Conservation (phyloP, 2,113 vertebrate genomes). For the Muscicapa adusta region DNA sequence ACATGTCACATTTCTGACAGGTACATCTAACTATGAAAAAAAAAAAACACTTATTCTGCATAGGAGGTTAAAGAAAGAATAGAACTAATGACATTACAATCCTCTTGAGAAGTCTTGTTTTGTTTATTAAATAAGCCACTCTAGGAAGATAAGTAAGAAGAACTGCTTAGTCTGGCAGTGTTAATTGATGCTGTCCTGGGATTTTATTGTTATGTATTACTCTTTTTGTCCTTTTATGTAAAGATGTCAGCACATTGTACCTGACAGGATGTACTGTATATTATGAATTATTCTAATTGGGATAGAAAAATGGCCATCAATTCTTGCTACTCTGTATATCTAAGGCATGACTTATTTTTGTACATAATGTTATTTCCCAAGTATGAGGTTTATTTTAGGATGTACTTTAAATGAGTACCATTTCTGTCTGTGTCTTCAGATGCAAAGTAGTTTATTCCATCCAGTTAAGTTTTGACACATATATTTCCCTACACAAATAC, state of each 20-base stretch:
- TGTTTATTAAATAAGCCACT: slow-evolving; percentile 40
- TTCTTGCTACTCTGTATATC: not conserved
- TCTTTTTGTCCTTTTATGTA: slow-evolving; percentile 37
- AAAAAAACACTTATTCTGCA: slow-evolving; percentile 17
- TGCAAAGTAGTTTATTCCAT: not conserved
- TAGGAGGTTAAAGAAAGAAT: not conserved
- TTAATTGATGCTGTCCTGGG: slow-evolving; percentile 43
- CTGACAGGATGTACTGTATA: slow-evolving; percentile 2
- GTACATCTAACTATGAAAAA: not conserved
- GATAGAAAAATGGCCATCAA: not conserved
- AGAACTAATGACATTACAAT: slow-evolving; percentile 23
- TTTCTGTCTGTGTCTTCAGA: not conserved
- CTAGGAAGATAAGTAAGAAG: slow-evolving; percentile 29
- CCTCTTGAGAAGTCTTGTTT: slow-evolving; percentile 24
- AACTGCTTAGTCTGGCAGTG: slow-evolving; percentile 31
- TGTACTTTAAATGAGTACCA: not conserved
- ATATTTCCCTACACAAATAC: not conserved
- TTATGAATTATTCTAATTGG: slow-evolving; percentile 40
- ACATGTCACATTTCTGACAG: slow-evolving; percentile 13
- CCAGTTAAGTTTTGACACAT: not conserved
- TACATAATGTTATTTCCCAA: not conserved
- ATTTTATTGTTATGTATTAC: slow-evolving; percentile 21
- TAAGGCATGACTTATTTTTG: not conserved
- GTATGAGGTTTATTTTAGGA: not conserved
- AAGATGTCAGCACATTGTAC: not conserved